Evolutionary conservation across 2,113 vertebrate species (phyloP).

Genomic region (Pterophyllum scalare): DNA sequence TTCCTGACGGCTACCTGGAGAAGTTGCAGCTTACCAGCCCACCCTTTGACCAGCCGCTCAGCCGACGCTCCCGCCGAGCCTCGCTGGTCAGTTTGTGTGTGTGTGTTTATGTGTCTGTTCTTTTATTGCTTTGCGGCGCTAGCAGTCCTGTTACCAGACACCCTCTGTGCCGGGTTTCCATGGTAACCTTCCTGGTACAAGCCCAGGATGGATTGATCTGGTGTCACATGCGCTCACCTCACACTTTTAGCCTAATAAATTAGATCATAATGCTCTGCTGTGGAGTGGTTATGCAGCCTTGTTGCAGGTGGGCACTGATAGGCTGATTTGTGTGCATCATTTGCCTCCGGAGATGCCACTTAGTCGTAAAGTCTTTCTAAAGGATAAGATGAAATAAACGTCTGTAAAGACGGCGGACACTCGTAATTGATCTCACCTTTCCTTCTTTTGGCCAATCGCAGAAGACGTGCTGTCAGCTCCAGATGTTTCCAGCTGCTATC

Average conservation of each 20-base stretch:
- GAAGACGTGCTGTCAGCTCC: not conserved
- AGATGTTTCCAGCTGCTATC: not conserved
- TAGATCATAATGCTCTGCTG: conserved; percentile 22
- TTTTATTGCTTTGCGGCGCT: not conserved
- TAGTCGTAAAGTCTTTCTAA: not conserved
- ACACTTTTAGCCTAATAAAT: conserved; percentile 28
- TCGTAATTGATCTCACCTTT: not conserved
- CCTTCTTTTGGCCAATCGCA: accelerated
- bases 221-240: conserved; percentile 29
- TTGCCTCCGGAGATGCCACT: not conserved
- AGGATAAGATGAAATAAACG: not conserved
- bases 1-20: conserved; percentile 97
- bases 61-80: conserved; percentile 93
- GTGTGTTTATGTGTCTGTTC: not conserved
- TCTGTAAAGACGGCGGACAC: accelerated
- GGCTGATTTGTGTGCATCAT: not conserved
- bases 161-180: conserved; percentile 49
- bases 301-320: not conserved
- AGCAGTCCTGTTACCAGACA: conserved; percentile 1
- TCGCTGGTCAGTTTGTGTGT: conserved; percentile 83
- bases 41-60: conserved; percentile 95
- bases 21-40: conserved; percentile 97
- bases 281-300: not conserved
- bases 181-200: conserved; percentile 59
- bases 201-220: conserved; percentile 35